Evolutionary conservation across 2,888 invertebrate genomes (phyloP), one percentile per base, ranked within the genome.

Genomic region (Thymelicus sylvestris): DNA sequence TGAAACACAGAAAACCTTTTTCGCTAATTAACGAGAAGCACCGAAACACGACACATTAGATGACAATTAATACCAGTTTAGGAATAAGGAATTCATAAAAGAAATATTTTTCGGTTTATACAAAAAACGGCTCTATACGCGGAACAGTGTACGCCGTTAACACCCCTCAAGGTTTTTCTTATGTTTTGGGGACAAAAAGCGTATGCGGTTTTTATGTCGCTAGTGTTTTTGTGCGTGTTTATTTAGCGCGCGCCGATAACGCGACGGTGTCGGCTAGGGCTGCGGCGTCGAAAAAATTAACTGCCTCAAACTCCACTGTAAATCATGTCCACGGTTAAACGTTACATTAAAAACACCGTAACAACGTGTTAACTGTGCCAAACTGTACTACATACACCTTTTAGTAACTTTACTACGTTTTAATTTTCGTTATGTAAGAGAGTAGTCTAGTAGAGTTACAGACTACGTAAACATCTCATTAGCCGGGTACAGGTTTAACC

Each of bases 201-300:
- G 69, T 81, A 78, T 83, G 86, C 78, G 83, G 90, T 91, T 91
- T 91, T 90, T 90, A 81, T 87, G 80, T 77, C 50, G 74, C 74
- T 75, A 75, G 78, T 74, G 83, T 86, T 88, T 91, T 90, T 91
- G 79, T 88, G 77, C 66, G 72, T 91, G 86, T 92, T 91, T 91
- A 85, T 86, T 90, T 89, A 88, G 86, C 90, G 86, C 86, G 85
- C 81, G 86, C 81, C 84, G 87, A 87, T 90, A 88, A 84, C 79
- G 80, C 76, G 79, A 73, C 72, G 74, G 74, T 67, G 73, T 73
- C 78, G 78, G 75, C 68, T 78, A 79, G 79, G 75, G 77, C 10
- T 69, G 64, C 47, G 24, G 41, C 59, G 13, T 52, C 24, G 64
- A 50, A 70, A 69, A 64, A 38, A 59, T 44, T 24, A 10, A 60